phyloP scores from a whole-genome alignment of 2,888 invertebrate species.

The Tiliacea aurago region DNA sequence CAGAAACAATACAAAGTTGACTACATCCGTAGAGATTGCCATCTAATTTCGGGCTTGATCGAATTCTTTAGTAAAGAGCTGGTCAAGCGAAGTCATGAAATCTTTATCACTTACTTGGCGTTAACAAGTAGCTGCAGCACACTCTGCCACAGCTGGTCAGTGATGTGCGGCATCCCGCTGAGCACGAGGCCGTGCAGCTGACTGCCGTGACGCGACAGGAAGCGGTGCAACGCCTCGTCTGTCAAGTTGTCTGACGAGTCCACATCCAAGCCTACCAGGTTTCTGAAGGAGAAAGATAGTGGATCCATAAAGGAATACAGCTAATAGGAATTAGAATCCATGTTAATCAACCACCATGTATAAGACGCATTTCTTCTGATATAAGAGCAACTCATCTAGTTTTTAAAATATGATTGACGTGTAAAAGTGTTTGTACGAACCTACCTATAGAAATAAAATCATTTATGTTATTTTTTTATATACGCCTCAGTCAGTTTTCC shows the following conservation, averaged over 20 bases:
- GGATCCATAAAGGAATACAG: background rate
- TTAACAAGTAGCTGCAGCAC: constrained; percentile 97
- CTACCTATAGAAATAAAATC: too few species aligned
- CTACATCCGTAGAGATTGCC: background rate
- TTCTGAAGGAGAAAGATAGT: constrained; percentile 80
- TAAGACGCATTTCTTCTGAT: background rate
- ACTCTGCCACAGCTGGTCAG: constrained; percentile 99
- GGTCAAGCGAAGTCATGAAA: background rate
- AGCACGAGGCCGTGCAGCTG: constrained; percentile 97
- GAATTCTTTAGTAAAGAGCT: background rate
- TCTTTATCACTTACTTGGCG: constrained; percentile 93
- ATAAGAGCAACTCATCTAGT: too few species aligned
- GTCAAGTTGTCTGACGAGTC: constrained; percentile 98
- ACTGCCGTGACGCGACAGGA: constrained; percentile 96
- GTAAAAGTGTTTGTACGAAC: too few species aligned
- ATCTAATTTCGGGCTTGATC: background rate
- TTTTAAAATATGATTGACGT: too few species aligned
- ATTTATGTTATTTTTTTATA: too few species aligned
- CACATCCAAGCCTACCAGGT: constrained; percentile 96
- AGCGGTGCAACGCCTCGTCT: constrained; percentile 97
- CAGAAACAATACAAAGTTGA: background rate
- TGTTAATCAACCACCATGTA: background rate
- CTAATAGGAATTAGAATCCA: background rate
- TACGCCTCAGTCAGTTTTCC: too few species aligned
- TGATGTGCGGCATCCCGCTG: constrained; percentile 99